Percentiles rank a stretch among this genome's conserved stretches.
These are phyloP conservation scores for Bettongia penicillata DNA, from an alignment of 2,113 vertebrate species.

Conservation along the genomic window DNA sequence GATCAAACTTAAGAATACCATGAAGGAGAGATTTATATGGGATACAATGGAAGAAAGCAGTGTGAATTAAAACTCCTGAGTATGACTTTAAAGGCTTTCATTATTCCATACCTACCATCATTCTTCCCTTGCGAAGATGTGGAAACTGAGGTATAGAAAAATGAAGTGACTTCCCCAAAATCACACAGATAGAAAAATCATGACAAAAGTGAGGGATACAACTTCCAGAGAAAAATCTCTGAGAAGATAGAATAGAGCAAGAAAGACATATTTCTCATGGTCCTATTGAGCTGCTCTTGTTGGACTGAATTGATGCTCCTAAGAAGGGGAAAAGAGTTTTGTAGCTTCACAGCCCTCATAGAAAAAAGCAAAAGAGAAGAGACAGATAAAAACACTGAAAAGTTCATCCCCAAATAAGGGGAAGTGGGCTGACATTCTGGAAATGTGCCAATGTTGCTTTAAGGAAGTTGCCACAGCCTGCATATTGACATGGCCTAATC, in stretches of 20 bases:
- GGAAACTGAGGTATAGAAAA: not conserved
- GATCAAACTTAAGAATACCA: not conserved
- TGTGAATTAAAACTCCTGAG: not conserved
- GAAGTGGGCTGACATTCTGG: not conserved
- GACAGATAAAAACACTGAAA: accelerated
- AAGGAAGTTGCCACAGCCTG: not conserved
- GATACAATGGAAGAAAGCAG: not conserved
- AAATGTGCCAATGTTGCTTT: not conserved
- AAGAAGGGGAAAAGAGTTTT: not conserved
- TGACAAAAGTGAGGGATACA: not conserved
- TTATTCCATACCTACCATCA: not conserved
- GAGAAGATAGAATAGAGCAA: not conserved
- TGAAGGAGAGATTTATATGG: not conserved
- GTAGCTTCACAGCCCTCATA: not conserved
- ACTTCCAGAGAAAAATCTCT: not conserved
- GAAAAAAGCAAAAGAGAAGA: not conserved
- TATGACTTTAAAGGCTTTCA: not conserved
- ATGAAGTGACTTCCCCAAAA: not conserved
- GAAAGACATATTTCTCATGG: not conserved
- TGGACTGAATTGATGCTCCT: not conserved
- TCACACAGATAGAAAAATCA: not conserved
- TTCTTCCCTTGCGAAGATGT: not conserved
- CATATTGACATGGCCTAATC: not conserved
- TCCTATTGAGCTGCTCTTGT: not conserved
- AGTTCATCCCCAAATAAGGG: not conserved